Evolutionary conservation across 2,113 vertebrate species (phyloP).

Genomic region (Callopanchax toddi): DNA sequence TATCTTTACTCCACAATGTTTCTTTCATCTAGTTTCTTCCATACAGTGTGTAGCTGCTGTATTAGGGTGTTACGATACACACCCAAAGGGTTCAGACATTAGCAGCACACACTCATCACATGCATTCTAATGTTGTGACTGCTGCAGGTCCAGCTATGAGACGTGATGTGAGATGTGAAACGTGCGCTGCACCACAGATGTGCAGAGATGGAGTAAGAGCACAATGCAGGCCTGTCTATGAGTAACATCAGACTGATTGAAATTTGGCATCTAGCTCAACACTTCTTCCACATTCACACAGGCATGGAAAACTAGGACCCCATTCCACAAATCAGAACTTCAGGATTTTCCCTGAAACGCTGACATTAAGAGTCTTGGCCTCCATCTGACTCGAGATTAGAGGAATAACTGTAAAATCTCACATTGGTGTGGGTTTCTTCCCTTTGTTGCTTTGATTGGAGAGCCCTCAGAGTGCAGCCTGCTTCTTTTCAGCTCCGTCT

Average conservation of each 20-base stretch:
- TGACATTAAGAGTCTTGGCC: slow-evolving; percentile 6
- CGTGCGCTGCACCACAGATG: slow-evolving; percentile 12
- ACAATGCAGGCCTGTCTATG: slow-evolving; percentile 30
- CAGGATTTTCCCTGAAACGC: slow-evolving; percentile 16
- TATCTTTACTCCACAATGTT: too few species aligned
- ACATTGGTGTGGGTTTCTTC: slow-evolving; percentile 4
- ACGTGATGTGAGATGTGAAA: neutral
- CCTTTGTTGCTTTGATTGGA: slow-evolving; percentile 23
- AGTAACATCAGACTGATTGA: slow-evolving; percentile 28
- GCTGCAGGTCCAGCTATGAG: too few species aligned
- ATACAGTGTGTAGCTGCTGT: too few species aligned
- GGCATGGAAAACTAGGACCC: slow-evolving; percentile 46
- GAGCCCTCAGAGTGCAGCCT: slow-evolving; percentile 23
- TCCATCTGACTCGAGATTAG: slow-evolving; percentile 23
- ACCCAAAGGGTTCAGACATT: too few species aligned
- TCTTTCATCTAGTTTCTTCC: too few species aligned
- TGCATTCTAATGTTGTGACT: too few species aligned
- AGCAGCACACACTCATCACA: too few species aligned
- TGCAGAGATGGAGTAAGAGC: slow-evolving; percentile 7
- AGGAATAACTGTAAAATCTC: slow-evolving; percentile 8
- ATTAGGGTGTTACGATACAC: too few species aligned
- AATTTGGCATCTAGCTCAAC: slow-evolving; percentile 17
- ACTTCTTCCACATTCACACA: slow-evolving; percentile 32
- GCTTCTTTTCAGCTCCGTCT: slow-evolving; percentile 20
- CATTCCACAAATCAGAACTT: slow-evolving; percentile 19